Base-by-base conservation (phyloP, 2,888 invertebrate genomes). In the Parnassius mnemosyne region DNA sequence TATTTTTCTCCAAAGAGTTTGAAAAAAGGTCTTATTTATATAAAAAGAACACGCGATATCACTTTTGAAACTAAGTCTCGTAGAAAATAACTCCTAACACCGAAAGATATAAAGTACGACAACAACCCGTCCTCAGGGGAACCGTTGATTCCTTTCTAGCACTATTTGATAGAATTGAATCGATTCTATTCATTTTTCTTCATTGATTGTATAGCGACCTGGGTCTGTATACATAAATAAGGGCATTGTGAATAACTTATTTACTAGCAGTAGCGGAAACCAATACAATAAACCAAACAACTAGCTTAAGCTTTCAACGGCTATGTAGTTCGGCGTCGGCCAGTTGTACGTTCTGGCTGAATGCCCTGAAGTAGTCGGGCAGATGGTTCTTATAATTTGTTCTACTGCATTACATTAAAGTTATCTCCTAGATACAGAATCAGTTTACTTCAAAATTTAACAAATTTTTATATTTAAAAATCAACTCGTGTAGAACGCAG, bases 251-350 rank as follows among this genome's bases (percentile, higher is more conserved):
- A 63, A 60, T 65, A 61, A 61, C 54, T 68, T 68, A 68, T 67
- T 64, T 60, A 57, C 65, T 59, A 58, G 64, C 43, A 61, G 57
- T 57, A 49, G 55, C 53, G 51, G 54, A 64, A 55, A 65, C 68
- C 66, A 65, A 64, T 66, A 63, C 65, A 66, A 66, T 69, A 71
- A 69, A 69, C 67, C 67, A 68, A 66, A 69, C 69, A 69, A 71
- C 71, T 68, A 69, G 64, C 65, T 67, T 66, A 69, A 71, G 70
- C 68, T 67, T 63, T 63, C 63, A 63, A 56, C 63, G 20, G 56
- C 44, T 59, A 43, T 63, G 25, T 56, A 52, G 56, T 60, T 46
- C 42, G 51, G 60, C 43, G 53, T 46, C 57, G 52, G 34, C 54
- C 46, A 47, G 55, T 51, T 13, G 52, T 54, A 58, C 44, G 47